phyloP scores from a whole-genome alignment of 2,797 vertebrate genomes.

The Zalophus californianus region DNA sequence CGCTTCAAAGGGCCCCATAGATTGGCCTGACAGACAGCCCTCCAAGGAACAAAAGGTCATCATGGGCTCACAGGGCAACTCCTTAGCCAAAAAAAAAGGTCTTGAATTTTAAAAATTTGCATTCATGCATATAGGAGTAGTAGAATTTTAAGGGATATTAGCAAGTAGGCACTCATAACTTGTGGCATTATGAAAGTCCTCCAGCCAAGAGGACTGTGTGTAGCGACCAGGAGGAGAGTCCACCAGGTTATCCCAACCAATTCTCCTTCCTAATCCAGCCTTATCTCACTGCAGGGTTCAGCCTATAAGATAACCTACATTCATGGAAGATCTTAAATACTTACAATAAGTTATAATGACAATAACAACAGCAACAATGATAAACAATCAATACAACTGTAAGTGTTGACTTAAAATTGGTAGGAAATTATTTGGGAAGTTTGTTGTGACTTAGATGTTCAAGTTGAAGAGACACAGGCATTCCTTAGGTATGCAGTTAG shows the following conservation, averaged over 20 bases:
- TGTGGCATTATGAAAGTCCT: not conserved
- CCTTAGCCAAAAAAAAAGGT: not conserved
- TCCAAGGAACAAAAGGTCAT: not conserved
- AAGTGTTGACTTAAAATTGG: not conserved
- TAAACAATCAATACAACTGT: not conserved
- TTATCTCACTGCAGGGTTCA: not conserved
- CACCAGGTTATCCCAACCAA: not conserved
- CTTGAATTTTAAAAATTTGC: not conserved
- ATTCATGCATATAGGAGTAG: not conserved
- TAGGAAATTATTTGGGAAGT: not conserved
- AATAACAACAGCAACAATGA: not conserved
- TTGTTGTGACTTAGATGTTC: not conserved
- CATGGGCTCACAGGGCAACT: not conserved
- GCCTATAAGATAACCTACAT: not conserved
- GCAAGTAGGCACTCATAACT: not conserved
- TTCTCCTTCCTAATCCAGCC: not conserved
- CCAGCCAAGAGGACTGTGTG: not conserved
- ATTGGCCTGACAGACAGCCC: not conserved
- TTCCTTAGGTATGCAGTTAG: not conserved
- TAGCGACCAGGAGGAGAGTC: not conserved
- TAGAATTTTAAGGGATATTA: not conserved
- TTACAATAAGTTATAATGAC: no score
- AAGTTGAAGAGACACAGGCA: not conserved
- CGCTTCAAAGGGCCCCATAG: not conserved
- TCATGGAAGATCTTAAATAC: not conserved